A percentile compares a stretch with the other conserved stretches of the same genome.
Evolutionary conservation across 1,140 invertebrate species (phyloP).

Genomic region (Anthonomus grandis): DNA sequence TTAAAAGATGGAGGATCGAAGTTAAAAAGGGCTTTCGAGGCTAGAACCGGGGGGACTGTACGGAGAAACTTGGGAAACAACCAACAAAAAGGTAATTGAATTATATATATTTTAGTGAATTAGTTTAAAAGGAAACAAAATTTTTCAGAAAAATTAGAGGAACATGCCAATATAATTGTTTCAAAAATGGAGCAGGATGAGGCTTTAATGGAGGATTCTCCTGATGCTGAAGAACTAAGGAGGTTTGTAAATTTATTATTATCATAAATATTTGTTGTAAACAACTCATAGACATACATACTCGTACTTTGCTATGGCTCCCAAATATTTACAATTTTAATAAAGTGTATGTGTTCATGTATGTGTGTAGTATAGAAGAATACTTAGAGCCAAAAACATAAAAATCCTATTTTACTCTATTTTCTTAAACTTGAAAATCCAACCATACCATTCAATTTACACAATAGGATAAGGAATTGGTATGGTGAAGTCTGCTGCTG

Average conservation of each 20-base stretch:
- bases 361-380: not conserved
- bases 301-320: too few relatives aligned
- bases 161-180: slow-evolving; percentile 55
- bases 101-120: not conserved
- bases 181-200: slow-evolving; percentile 58
- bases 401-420: too few relatives aligned
- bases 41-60: slow-evolving; percentile 16
- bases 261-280: too few relatives aligned
- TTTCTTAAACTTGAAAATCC: too few relatives aligned
- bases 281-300: too few relatives aligned
- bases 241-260: slow-evolving; percentile 45
- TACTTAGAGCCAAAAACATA: too few relatives aligned
- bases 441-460: too few relatives aligned
- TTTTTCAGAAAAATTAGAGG: slow-evolving; percentile 31
- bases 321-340: not conserved
- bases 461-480: too few relatives aligned
- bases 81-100: slow-evolving; percentile 3
- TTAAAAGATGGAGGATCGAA: slow-evolving; percentile 14
- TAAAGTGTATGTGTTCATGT: slow-evolving; percentile 4
- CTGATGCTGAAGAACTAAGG: slow-evolving; percentile 55
- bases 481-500: too few relatives aligned
- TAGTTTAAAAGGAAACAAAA: not conserved
- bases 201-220: slow-evolving; percentile 59
- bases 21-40: slow-evolving; percentile 17
- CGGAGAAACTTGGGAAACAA: slow-evolving; percentile 11